Percentiles rank a stretch among this genome's conserved stretches.
phyloP scores from a whole-genome alignment of 92 coral and sea anemone species.

The Chrysogorgia sp. region DNA sequence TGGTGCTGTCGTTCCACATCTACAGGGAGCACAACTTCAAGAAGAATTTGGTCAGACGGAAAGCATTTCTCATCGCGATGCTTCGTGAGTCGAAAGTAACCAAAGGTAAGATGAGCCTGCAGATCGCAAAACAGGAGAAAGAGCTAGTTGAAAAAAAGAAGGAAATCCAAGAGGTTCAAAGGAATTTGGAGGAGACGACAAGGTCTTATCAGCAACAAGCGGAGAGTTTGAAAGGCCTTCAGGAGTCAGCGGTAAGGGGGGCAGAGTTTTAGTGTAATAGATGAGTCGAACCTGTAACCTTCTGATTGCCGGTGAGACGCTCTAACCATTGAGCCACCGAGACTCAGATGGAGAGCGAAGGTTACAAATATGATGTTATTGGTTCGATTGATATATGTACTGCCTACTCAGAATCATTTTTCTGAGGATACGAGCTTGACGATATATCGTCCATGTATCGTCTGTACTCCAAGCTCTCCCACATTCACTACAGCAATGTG shows the following conservation, averaged over 20 bases:
- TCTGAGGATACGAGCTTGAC: too few relatives aligned
- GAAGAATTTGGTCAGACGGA: slow-evolving; percentile 8
- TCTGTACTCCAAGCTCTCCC: too few relatives aligned
- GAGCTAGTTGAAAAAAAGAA: not conserved
- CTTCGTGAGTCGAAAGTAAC: slow-evolving; percentile 19
- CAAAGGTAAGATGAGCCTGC: not conserved
- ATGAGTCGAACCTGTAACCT: too few relatives aligned
- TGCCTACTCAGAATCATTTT: too few relatives aligned
- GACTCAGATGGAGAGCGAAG: too few relatives aligned
- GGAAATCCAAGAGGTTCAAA: not conserved
- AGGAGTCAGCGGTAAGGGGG: slow-evolving; percentile 1
- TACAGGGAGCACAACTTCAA: not conserved
- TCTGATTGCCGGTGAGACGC: too few relatives aligned
- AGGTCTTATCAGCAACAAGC: not conserved
- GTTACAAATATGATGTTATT: too few relatives aligned
- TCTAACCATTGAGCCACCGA: too few relatives aligned
- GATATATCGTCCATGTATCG: too few relatives aligned
- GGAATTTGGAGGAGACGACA: not conserved
- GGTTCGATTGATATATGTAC: too few relatives aligned
- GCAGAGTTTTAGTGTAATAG: not conserved
- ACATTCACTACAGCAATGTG: too few relatives aligned
- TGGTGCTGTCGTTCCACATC: slow-evolving; percentile 10
- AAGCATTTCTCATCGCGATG: slow-evolving; percentile 2
- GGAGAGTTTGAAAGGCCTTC: not conserved
- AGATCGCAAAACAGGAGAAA: not conserved